Evolutionary conservation across 2,797 vertebrate genomes (phyloP).

Genomic region (Lepilemur ruficaudatus): DNA sequence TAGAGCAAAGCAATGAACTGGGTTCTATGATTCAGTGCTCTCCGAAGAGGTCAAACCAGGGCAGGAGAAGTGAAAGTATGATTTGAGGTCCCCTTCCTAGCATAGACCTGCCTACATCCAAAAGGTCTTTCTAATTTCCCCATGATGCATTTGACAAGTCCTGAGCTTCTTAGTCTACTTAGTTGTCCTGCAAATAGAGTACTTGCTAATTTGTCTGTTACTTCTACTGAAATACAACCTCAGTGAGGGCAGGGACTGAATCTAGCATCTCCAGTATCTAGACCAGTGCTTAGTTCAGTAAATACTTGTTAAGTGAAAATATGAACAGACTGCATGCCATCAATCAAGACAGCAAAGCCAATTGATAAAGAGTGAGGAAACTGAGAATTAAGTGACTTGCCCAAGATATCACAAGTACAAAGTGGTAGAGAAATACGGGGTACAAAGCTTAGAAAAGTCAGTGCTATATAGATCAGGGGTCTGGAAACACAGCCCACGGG

Average conservation of each 20-base stretch:
- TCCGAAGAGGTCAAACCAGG: background rate
- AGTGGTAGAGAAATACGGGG: background rate
- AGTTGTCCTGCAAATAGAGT: background rate
- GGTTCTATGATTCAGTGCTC: background rate
- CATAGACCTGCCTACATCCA: background rate
- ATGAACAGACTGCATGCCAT: background rate
- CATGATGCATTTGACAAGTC: background rate
- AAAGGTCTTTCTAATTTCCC: background rate
- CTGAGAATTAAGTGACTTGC: background rate
- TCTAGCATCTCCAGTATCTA: background rate
- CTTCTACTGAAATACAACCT: background rate
- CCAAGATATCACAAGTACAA: background rate
- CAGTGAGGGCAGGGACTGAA: background rate
- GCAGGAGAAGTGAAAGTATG: background rate
- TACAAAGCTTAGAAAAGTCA: background rate
- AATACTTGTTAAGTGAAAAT: background rate
- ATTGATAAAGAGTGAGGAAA: background rate
- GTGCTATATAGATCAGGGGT: fast-evolving
- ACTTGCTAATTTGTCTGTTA: background rate
- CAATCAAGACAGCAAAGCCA: background rate
- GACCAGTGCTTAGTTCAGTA: background rate
- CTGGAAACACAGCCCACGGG: too few species aligned
- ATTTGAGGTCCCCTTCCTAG: background rate
- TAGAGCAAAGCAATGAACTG: background rate
- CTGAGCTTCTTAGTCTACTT: background rate